Conservation (phyloP, 2,113 vertebrate species). For the Zosterops hypoxanthus region DNA sequence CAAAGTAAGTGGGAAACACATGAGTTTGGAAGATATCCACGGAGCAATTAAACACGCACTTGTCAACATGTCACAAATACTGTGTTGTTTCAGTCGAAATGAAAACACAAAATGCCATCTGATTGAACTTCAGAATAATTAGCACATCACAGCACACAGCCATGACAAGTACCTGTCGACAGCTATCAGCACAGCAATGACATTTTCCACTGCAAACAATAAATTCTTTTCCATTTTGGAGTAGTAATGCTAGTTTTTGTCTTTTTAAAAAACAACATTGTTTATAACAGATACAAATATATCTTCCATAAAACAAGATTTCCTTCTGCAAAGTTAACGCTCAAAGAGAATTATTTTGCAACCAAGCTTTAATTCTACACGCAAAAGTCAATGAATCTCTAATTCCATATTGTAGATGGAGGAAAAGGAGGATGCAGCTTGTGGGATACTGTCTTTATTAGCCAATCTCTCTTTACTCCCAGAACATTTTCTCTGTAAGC, state of each 20-base stretch:
- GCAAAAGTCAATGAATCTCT: not conserved
- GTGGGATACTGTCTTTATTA: not conserved
- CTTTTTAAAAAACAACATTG: not conserved
- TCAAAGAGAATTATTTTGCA: not conserved
- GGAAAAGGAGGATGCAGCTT: not conserved
- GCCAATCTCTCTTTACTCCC: not conserved
- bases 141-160: slow-evolving; percentile 48
- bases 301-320: not conserved
- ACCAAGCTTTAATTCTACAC: not conserved
- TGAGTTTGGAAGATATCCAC: not conserved
- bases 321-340: not conserved
- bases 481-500: not conserved
- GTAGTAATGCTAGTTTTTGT: not conserved
- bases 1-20: not conserved
- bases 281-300: not conserved
- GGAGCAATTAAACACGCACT: slow-evolving; percentile 26
- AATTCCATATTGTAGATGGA: not conserved
- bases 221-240: not conserved
- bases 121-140: slow-evolving; percentile 63
- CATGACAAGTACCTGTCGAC: slow-evolving; percentile 49
- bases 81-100: slow-evolving; percentile 23
- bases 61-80: slow-evolving; percentile 47
- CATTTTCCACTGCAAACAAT: slow-evolving; percentile 32
- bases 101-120: slow-evolving; percentile 61
- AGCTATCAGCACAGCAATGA: slow-evolving; percentile 42